Base-by-base conservation (phyloP, 2,797 vertebrate genomes). In the Sebastes kiyomatsui region DNA sequence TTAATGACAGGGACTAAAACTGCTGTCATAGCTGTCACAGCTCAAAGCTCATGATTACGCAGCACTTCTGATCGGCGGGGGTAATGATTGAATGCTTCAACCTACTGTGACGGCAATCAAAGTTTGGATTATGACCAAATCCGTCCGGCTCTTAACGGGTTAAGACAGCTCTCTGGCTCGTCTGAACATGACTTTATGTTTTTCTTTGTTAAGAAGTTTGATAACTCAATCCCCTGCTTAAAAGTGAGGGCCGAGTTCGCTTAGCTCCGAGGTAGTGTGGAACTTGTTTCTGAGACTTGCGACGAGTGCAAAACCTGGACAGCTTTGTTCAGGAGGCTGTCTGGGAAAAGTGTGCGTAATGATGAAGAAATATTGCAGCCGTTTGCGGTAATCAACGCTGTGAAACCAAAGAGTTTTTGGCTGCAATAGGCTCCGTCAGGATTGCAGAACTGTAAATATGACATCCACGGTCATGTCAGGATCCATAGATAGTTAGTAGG, bases 381-480 rank as follows among this genome's bases (percentile, higher is more conserved):
- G 22, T 84, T 87, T 85, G 84, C n/a, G 52, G 78, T 58, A 89
- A 91, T 90, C 80, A 90, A 82, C 62, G 61, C 75, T 66, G 30
- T 65, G 79, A 88, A 86, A 91, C 71, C 56, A 33, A 77, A 83
- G 60, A 32, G 16, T 61, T 75, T 75, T 78, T 86, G 87, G 88
- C 82, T 70, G 61, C 70, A 83, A 35, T 2, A 7, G 52, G 32
- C 73, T 83, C 75, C 82, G 23, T 82, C 75, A 82, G 80, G 69
- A 79, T 35, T 68, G 69, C 70, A 80, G 61, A 88, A 83, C 72
- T 66, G 76, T 83, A 87, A 88, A 92, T 68, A 88, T 83, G 85
- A 90, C 85, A 81, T 71, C 67, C 27, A 55, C 2, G 5, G 69
- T 80, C 73, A 84, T 67, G 75, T 80, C 69, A 73, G 69, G 60